Evolutionary conservation across 1,140 invertebrate genomes (phyloP), one percentile per base, ranked within the genome.

Genomic region (Drosophila santomea): DNA sequence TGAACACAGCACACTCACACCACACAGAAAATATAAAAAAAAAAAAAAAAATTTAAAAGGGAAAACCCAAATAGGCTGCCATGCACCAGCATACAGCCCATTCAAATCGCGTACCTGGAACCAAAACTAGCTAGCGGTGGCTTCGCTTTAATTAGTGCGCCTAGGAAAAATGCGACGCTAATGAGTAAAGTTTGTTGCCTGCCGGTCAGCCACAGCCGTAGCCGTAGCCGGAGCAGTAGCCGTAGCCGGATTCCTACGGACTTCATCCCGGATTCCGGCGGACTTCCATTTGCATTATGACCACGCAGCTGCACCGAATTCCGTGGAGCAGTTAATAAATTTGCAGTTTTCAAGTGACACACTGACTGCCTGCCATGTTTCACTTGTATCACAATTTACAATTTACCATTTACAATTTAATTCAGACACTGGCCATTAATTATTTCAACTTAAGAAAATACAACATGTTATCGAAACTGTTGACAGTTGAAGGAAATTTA

Each of bases 171-270:
- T 86, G 78, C 83, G 72, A 78, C 64, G 86, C 86, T 90, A 90
- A 90, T 90, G 85, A 90, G 85, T 85, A 90, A 90, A 90, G 86
- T 90, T 89, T 80, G 84, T 83, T 88, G 79, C 79, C 84, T 79
- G 75, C 25, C 67, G 59, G 76, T 48, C 73, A 54, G 52, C 71
- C 44, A 17, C 51, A 51, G 45, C 38, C 38, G 35, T 2, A 14
- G 75, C 25, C 67, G 17, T 17, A 17, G 17, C 17, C 2, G 36
- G 2, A n/a, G 2, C 61, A 23, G 32, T 39, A 51, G 51, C 36
- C 12, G 36, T 2, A n/a, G 6, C 61, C 36, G 32, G 45, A 63
- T 20, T 64, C 25, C 28, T 6, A 58, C 36, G 32, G 45, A 63
- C 28, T 64, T 36, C 28, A 23, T 23, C 23, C 38, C 20, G 15